A percentile compares a stretch with the other conserved stretches of the same genome.
These are phyloP conservation scores for Gobiocypris rarus DNA, from an alignment of 2,113 vertebrate genomes.

Conservation along the genomic window DNA sequence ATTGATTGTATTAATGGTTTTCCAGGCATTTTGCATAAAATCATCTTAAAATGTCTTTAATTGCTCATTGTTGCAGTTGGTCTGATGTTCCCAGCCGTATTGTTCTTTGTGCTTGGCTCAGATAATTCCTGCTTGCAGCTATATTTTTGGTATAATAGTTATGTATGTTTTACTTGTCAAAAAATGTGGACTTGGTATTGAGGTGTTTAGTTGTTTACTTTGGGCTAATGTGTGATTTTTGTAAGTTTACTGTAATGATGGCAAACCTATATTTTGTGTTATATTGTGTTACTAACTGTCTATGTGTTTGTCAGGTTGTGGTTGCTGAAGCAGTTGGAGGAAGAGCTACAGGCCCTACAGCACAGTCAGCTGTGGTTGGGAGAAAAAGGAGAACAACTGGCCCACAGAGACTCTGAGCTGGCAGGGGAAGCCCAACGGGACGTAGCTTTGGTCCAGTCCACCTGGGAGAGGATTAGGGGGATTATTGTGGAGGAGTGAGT, in stretches of 20 bases:
- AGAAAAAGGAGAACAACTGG: slow-evolving; percentile 90
- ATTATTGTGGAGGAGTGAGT: slow-evolving; percentile 86
- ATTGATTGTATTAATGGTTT: too few relatives aligned
- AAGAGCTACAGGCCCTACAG: slow-evolving; percentile 89
- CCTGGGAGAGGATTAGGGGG: slow-evolving; percentile 84
- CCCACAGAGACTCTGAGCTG: slow-evolving; percentile 83
- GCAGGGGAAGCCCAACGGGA: slow-evolving; percentile 82
- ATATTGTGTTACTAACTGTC: neutral
- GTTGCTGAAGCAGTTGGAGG: slow-evolving; percentile 89
- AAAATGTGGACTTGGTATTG: neutral
- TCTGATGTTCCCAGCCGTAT: too few relatives aligned
- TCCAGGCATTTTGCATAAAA: too few relatives aligned
- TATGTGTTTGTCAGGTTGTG: slow-evolving; percentile 77
- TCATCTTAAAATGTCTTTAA: too few relatives aligned
- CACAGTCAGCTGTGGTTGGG: slow-evolving; percentile 91
- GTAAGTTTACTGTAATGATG: neutral
- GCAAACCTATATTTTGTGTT: neutral
- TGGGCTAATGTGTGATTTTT: neutral
- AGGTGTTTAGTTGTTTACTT: neutral
- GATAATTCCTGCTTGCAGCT: too few relatives aligned
- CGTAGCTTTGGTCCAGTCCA: slow-evolving; percentile 78
- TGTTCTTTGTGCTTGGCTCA: too few relatives aligned
- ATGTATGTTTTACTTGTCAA: neutral
- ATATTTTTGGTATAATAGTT: neutral
- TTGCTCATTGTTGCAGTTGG: too few relatives aligned